Base-by-base conservation (phyloP, 1,140 invertebrate species). In the Araneus ventricosus region DNA sequence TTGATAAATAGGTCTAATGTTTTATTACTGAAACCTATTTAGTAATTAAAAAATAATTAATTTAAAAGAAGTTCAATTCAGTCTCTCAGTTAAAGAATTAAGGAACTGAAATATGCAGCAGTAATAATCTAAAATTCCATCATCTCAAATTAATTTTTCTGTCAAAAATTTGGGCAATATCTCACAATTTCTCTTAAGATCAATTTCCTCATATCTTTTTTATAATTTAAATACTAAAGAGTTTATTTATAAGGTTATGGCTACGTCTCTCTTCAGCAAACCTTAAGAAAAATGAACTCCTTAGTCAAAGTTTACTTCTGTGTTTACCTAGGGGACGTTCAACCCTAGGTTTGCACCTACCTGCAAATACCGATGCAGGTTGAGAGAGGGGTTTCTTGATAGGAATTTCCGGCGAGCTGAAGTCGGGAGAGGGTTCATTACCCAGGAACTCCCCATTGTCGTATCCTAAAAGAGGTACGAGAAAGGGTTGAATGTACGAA, bases 351-450 rank as follows among this genome's bases (percentile, higher is more conserved):
- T 86, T 85, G 90, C 90, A 92, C 90, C 90, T 70, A 92, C 80
- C 82, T 70, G 41, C 90, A 57, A 86, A 92, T 92, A 75, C 90
- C 90, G 61, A 92, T 63, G 82, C 90, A 92, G 90, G 90, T 92
- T 92, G 61, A 34, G 63, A 85, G 61, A 86, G 70, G 70, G 70
- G 30, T 70, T 92, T 86, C 84, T 92, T 86, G 30, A 86, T 24
- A 17, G 90, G 82, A 92, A 86, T 92, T 92, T 75, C 90, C 80
- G 80, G 90, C 59, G 41, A 61, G 70, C 39, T 92, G 90, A 92
- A 91, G 57, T 63, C 14, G 20, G 52, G 30, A 30, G 22, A 67
- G 57, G 30, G 90, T 92, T 86, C 80, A 92, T 70, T 59, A 92
- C 90, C 82, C 90, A 92, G 80, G n/a, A n/a, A 37, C 67, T 88